Evolutionary conservation across 2,113 vertebrate species (phyloP).

Genomic region (Sinocyclocheilus maitianheensis): DNA sequence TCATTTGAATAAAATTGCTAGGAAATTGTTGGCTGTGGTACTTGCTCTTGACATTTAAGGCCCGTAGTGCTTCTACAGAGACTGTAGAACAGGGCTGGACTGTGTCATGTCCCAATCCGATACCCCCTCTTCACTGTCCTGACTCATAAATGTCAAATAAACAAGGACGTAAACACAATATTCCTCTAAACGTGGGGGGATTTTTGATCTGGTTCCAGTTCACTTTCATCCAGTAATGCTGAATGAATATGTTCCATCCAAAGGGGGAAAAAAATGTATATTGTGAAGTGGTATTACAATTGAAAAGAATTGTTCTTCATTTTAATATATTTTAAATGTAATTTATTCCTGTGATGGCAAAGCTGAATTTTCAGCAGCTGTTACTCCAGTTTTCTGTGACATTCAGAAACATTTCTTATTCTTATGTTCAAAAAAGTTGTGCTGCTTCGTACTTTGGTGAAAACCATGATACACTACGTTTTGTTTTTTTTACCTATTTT

Average conservation of each 20-base stretch:
- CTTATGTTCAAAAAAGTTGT: no score
- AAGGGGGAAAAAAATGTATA: no score
- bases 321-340: no score
- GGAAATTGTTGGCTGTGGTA: neutral
- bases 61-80: neutral
- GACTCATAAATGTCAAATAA: slow-evolving; percentile 2
- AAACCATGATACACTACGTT: no score
- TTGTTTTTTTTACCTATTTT: no score
- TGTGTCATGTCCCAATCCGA: neutral
- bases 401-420: no score
- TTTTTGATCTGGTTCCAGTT: neutral
- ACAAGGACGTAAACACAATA: neutral
- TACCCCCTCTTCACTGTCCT: neutral
- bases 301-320: no score
- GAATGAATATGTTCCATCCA: neutral
- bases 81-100: neutral
- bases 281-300: no score
- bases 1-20: neutral
- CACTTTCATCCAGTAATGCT: neutral
- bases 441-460: no score
- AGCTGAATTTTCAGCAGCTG: no score
- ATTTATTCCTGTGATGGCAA: no score
- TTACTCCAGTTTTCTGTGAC: no score
- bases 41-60: neutral
- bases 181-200: neutral